Base-by-base conservation (phyloP, 2,797 vertebrate genomes). In the Microcaecilia unicolor region DNA sequence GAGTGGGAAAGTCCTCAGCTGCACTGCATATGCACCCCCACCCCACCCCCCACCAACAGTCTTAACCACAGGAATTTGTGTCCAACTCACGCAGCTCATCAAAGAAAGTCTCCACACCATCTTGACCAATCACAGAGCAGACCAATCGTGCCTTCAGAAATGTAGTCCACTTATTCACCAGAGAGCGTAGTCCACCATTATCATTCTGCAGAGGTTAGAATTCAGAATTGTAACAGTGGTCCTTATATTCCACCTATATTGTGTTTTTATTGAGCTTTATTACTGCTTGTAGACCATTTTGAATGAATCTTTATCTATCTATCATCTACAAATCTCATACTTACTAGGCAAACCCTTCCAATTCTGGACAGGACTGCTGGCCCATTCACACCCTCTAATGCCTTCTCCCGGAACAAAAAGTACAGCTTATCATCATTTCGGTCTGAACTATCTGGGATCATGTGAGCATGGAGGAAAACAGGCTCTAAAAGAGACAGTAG, bases 131-230 rank as follows among this genome's bases (percentile, higher is more conserved):
- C 52, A 91, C 86, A 0, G 88, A 90, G 37, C 88, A 91, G 51
- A 90, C 80, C 7, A 91, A 81, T 15, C 86, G 79, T 10, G 88
- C 88, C 61, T 91, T 91, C 14, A 91, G 74, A 64, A 88, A 91
- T 0, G 86, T 89, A 1, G 85, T 90, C 87, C 88, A 91, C 48
- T 85, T 87, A 63, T 85, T 88, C 41, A 90, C 82, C 58, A 90
- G 72, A 9, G 81, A 85, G 31, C 88, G 87, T 56, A 87, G 78
- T 2, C 88, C 87, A 3, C 88, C 88, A 36, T 86, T 84, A 15
- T 91, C 88, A 30, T 91, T 89, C 88, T 91, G 45, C 2, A 9
- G 19, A n/a, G n/a, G n/a, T n/a, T n/a, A n/a, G n/a, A n/a, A n/a
- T n/a, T n/a, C n/a, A n/a, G n/a, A n/a, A n/a, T n/a, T n/a, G n/a